A percentile compares a stretch with the other conserved stretches of the same genome.
These are phyloP conservation scores for Phorcus lineatus DNA, from an alignment of 2,888 invertebrate genomes.

Conservation along the genomic window DNA sequence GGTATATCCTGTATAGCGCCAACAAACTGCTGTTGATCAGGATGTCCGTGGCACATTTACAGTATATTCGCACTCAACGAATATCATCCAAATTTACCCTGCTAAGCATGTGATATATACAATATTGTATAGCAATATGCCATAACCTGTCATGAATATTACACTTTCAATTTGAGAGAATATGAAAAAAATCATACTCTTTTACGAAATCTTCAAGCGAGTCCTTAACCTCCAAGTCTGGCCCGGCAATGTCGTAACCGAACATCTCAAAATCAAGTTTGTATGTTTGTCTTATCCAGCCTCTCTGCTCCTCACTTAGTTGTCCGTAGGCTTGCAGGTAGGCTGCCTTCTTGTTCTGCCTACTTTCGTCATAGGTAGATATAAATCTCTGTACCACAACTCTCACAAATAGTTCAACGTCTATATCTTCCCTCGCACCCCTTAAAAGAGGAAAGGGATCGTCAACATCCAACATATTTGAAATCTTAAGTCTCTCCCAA, in stretches of 20 bases:
- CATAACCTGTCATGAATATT: no score
- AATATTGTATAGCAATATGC: no score
- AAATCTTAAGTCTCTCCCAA: slow-evolving; percentile 41
- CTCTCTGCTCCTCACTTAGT: neutral
- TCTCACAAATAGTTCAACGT: neutral
- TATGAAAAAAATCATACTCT: neutral
- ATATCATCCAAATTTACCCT: no score
- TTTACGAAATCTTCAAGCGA: neutral
- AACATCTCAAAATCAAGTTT: slow-evolving; percentile 38
- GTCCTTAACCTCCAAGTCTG: neutral
- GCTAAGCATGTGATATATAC: no score
- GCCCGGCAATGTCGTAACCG: slow-evolving; percentile 30
- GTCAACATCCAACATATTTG: slow-evolving; percentile 37
- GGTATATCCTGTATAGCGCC: no score
- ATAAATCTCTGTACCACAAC: neutral
- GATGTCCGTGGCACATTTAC: no score
- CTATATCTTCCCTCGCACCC: neutral
- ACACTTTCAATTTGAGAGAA: neutral
- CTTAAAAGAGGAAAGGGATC: slow-evolving; percentile 29
- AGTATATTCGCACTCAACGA: no score
- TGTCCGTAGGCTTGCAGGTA: neutral
- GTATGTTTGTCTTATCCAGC: slow-evolving; percentile 25
- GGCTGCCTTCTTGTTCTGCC: neutral
- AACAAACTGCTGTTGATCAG: no score
- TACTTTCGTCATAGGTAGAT: neutral